phyloP scores from a whole-genome alignment of 2,113 vertebrate species.

The Poicephalus gulielmi region DNA sequence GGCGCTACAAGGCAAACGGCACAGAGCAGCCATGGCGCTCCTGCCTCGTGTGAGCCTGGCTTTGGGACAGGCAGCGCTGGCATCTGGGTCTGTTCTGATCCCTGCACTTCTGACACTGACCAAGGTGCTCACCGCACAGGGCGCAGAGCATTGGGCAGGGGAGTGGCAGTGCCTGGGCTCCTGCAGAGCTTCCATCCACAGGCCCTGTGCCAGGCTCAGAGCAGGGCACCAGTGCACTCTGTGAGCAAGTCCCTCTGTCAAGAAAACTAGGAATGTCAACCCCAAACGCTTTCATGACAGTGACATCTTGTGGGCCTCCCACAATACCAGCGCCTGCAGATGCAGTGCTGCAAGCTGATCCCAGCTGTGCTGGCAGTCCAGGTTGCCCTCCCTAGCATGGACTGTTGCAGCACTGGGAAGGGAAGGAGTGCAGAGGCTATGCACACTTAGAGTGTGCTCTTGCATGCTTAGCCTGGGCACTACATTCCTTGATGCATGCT shows the following conservation, averaged over 20 bases:
- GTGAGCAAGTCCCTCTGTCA: too few relatives aligned
- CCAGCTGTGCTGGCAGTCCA: background rate
- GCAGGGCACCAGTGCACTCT: background rate
- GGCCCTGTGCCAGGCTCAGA: background rate
- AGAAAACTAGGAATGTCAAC: background rate
- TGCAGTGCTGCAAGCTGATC: background rate
- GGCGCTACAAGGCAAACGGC: background rate
- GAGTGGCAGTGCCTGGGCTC: background rate
- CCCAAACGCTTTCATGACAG: background rate
- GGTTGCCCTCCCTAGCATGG: background rate
- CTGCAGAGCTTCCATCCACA: background rate
- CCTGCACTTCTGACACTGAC: background rate
- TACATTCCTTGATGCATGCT: too few relatives aligned
- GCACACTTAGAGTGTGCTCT: background rate
- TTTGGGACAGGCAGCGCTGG: background rate
- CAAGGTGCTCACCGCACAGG: rapidly evolving
- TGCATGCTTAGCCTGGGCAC: background rate
- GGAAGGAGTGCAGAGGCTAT: background rate
- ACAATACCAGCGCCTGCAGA: background rate
- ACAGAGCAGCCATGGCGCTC: background rate
- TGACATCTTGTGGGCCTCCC: background rate
- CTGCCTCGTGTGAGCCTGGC: background rate
- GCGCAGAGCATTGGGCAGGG: background rate
- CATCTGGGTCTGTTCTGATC: too few relatives aligned
- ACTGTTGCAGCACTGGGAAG: background rate